Base-by-base conservation (phyloP, 2,888 invertebrate species). In the Xestia xanthographa region DNA sequence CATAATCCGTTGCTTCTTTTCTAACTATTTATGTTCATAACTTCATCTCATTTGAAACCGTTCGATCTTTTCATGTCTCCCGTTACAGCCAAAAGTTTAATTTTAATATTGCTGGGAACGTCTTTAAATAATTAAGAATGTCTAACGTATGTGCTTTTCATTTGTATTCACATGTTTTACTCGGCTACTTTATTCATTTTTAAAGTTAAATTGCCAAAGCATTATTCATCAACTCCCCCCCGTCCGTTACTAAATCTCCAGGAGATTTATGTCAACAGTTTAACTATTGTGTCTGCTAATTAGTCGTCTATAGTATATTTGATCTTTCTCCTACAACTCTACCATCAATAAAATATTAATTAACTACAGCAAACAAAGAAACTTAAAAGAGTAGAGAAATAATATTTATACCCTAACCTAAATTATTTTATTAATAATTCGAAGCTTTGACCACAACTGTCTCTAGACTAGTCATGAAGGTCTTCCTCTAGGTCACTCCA, bases 401-500 rank as follows among this genome's bases (percentile, higher is more conserved):
- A 22, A 26, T 20, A 38, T 26, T 20, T 45, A 29, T 34, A 2
- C 1, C 1, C 1, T 34, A 62, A 17, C 41, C 6, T 14, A 48
- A 34, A 50, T 29, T 34, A 34, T 41, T 34, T n/a, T n/a, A n/a
- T n/a, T n/a, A n/a, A n/a, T n/a, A 34, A 34, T 34, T 14, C 3
- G 3, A 60, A 66, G 60, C 50, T 62, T 62, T 17, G 45, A 38
- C 43, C n/a, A 60, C 20, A 2, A 17, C 14, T 62, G 1, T 22
- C 26, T 58, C 34, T 65, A 50, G n/a, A 43, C 20, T 20, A 78
- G 38, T 50, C 14, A 29, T 48, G 48, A 66, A 43, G 48, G 53
- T 50, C 43, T 38, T 41, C 14, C n/a, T 34, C 34, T 62, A 73
- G 73, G 78, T 58, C 71, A 56, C 2, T 6, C 20, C 11, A 26